Percentiles rank a stretch among this genome's conserved stretches.
phyloP scores from a whole-genome alignment of 1,140 invertebrate species.

The Neodiprion lecontei region DNA sequence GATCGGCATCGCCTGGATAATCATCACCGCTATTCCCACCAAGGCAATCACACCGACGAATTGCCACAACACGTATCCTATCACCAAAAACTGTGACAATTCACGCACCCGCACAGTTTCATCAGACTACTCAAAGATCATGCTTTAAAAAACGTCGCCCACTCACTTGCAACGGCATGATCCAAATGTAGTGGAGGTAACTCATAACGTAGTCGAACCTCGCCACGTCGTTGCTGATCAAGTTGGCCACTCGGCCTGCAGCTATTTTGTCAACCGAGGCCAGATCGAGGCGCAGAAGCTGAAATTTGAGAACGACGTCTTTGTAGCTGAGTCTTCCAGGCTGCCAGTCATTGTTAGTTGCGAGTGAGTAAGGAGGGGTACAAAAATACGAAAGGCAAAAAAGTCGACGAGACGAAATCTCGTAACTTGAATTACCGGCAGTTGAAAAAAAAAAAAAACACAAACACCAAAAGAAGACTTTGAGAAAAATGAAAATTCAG shows the following conservation, averaged over 20 bases:
- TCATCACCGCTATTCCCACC: constrained; percentile 71
- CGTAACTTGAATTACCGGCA: too few species aligned
- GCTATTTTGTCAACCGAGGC: constrained; percentile 71
- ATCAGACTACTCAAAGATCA: neutral
- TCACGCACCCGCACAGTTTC: neutral
- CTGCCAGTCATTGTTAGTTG: too few species aligned
- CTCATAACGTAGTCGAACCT: constrained; percentile 65
- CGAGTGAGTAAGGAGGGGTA: too few species aligned
- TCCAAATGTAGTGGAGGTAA: constrained; percentile 62
- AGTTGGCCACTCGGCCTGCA: constrained; percentile 82
- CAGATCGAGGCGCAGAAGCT: constrained; percentile 71
- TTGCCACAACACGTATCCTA: constrained; percentile 72
- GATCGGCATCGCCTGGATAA: constrained; percentile 68
- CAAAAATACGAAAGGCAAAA: too few species aligned
- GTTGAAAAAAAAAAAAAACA: neutral
- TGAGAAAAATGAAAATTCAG: too few species aligned
- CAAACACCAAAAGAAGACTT: constrained; percentile 4
- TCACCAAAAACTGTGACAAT: constrained; percentile 52
- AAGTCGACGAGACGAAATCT: too few species aligned
- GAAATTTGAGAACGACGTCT: constrained; percentile 34
- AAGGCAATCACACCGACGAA: constrained; percentile 72
- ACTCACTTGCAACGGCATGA: constrained; percentile 55
- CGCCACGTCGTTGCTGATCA: constrained; percentile 81
- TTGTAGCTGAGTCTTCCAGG: too few species aligned
- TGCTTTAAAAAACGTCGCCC: too few species aligned